Percentiles rank a stretch among this genome's conserved stretches.
Evolutionary conservation across 2,113 vertebrate species (phyloP).

Genomic region (Corydoras sp.): DNA sequence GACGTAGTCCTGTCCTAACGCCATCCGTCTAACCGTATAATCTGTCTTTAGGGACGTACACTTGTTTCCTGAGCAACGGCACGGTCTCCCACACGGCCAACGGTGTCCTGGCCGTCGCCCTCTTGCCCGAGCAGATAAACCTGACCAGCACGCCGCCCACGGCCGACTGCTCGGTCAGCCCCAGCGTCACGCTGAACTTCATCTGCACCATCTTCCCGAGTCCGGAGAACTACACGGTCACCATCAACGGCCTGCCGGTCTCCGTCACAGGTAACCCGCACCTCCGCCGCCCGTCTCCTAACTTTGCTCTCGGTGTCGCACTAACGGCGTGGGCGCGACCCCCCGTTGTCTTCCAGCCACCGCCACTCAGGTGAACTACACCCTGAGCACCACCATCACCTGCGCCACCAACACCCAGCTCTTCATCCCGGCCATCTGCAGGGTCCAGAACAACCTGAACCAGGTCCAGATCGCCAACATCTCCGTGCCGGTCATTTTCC

Average conservation of each 20-base stretch:
- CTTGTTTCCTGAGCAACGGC: slow-evolving; percentile 49
- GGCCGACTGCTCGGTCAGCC: slow-evolving; percentile 20
- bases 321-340: background rate
- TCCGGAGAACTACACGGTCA: background rate
- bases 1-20: no score
- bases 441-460: slow-evolving; percentile 25
- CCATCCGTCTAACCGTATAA: background rate
- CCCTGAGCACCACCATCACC: accelerated
- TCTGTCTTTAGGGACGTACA: slow-evolving; percentile 48
- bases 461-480: accelerated
- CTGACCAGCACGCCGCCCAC: slow-evolving; percentile 28
- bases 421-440: slow-evolving; percentile 7
- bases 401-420: accelerated
- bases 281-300: background rate
- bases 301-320: background rate
- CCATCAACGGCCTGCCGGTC: background rate
- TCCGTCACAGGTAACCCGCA: background rate
- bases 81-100: slow-evolving; percentile 48
- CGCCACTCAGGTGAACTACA: slow-evolving; percentile 1
- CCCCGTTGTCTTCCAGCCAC: slow-evolving; percentile 25
- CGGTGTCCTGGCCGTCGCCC: slow-evolving; percentile 30
- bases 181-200: accelerated
- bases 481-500: slow-evolving; percentile 47
- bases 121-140: slow-evolving; percentile 53
- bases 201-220: slow-evolving; percentile 27